Conservation (phyloP, 1,140 invertebrate species). For the Meloidogyne hapla region DNA sequence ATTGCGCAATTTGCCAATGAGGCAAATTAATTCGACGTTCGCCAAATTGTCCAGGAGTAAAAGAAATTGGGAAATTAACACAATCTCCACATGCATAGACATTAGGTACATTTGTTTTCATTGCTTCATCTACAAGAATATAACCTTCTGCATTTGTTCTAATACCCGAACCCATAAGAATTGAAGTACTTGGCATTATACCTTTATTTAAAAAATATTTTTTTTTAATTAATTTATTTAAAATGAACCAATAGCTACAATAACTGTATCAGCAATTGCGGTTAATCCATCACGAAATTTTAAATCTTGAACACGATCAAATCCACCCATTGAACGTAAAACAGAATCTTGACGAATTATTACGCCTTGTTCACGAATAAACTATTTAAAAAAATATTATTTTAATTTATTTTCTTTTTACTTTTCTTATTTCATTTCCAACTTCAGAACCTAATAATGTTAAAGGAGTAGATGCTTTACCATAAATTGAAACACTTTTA, state of each 20-base stretch:
- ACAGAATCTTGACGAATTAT: conserved; percentile 16
- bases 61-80: conserved; percentile 8
- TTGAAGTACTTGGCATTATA: conserved; percentile 4
- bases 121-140: conserved; percentile 7
- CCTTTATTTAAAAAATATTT: neutral
- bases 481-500: conserved; percentile 17
- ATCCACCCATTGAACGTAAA: conserved; percentile 16
- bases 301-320: conserved; percentile 16
- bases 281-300: conserved; percentile 14
- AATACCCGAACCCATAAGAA: conserved; percentile 4
- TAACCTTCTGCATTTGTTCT: conserved; percentile 15
- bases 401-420: neutral
- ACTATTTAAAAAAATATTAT: neutral
- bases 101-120: conserved; percentile 21
- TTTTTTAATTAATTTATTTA: conserved; percentile 8
- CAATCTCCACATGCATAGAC: conserved; percentile 19
- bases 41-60: neutral
- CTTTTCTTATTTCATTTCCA: conserved; percentile 21
- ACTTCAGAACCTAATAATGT: conserved; percentile 12
- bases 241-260: conserved; percentile 15
- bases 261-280: conserved; percentile 21
- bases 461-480: conserved; percentile 17
- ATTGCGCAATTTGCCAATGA: conserved; percentile 21
- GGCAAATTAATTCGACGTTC: conserved; percentile 18
- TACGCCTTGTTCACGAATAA: conserved; percentile 15